phyloP scores from a whole-genome alignment of 2,797 vertebrate species.

The Denticeps clupeoides region DNA sequence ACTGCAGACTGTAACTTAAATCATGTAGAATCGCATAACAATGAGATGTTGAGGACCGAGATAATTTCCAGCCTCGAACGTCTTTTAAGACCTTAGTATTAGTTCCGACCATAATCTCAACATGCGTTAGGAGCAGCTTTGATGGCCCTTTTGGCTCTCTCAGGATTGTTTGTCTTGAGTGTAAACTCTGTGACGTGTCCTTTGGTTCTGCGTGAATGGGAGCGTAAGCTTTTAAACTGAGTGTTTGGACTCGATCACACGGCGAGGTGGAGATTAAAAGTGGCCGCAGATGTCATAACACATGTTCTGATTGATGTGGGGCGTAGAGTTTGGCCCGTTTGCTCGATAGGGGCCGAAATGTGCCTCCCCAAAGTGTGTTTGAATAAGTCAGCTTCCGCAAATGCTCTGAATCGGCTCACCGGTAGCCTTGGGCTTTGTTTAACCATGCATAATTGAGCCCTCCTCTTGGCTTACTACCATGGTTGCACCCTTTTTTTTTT shows the following conservation, averaged over 20 bases:
- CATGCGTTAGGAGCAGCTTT: constrained; percentile 12
- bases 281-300: constrained; percentile 52
- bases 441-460: constrained; percentile 66
- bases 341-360: constrained; percentile 8
- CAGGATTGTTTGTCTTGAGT: constrained; percentile 43
- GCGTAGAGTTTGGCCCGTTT: constrained; percentile 14
- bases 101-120: background rate
- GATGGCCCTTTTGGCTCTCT: constrained; percentile 25
- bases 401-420: constrained; percentile 49
- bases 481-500: constrained; percentile 62
- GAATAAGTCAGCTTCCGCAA: constrained; percentile 14
- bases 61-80: too few species aligned
- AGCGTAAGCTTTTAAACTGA: constrained; percentile 43
- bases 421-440: constrained; percentile 61
- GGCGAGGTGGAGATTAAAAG: constrained; percentile 44
- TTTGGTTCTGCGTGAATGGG: constrained; percentile 47
- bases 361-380: background rate
- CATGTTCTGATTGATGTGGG: constrained; percentile 42
- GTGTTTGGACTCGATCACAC: constrained; percentile 36
- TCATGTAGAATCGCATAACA: too few species aligned
- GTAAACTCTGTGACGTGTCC: constrained; percentile 39
- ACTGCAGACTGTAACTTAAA: too few species aligned
- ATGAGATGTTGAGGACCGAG: too few species aligned
- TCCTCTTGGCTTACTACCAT: constrained; percentile 65
- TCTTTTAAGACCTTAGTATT: background rate